Percentiles rank a stretch among this genome's conserved stretches.
phyloP scores from a whole-genome alignment of 2,888 invertebrate species.

The Furcula furcula region DNA sequence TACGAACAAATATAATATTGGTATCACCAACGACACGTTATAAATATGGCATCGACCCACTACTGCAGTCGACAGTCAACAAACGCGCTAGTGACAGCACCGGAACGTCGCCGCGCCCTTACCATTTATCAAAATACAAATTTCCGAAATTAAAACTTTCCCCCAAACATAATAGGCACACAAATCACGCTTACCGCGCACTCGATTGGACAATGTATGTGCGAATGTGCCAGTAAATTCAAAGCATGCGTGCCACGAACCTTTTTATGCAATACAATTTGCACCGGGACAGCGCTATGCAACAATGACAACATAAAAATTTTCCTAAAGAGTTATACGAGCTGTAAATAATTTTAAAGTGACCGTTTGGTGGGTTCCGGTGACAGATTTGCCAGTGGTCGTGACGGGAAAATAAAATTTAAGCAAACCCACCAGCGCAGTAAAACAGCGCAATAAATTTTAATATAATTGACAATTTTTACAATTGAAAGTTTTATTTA shows the following conservation, averaged over 20 bases:
- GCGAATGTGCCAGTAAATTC: slow-evolving; percentile 27
- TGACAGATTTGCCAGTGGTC: slow-evolving; percentile 47
- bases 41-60: no score
- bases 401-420: slow-evolving; percentile 39
- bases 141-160: background rate
- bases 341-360: slow-evolving; percentile 61
- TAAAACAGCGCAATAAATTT: slow-evolving; percentile 25
- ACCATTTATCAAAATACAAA: background rate
- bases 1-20: no score
- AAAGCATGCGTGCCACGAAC: slow-evolving; percentile 36
- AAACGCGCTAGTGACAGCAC: background rate
- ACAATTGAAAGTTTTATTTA: slow-evolving; percentile 14
- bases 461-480: slow-evolving; percentile 19
- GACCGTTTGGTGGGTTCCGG: slow-evolving; percentile 48
- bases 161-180: slow-evolving; percentile 5
- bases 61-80: no score
- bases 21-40: no score
- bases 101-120: background rate
- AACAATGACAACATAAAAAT: slow-evolving; percentile 56
- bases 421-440: slow-evolving; percentile 25
- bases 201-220: slow-evolving; percentile 30
- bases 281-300: slow-evolving; percentile 37
- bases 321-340: slow-evolving; percentile 47
- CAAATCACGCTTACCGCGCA: slow-evolving; percentile 22
- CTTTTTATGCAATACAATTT: slow-evolving; percentile 39